Evolutionary conservation across 2,888 invertebrate species (phyloP).

Genomic region (Litoditis marina): DNA sequence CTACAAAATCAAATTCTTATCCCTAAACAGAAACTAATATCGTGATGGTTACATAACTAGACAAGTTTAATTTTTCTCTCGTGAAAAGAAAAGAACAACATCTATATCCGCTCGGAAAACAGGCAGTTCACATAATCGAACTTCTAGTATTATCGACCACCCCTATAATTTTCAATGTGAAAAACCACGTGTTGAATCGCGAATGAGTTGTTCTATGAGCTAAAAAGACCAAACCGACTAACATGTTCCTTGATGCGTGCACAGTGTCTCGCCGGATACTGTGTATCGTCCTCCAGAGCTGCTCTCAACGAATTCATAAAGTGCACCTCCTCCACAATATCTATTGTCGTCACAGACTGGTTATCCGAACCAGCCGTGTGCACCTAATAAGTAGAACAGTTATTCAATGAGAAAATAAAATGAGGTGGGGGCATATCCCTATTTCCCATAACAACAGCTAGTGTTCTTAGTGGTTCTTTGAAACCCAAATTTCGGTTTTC

Average conservation of each 20-base stretch:
- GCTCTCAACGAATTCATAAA: conserved; percentile 11
- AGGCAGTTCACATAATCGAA: too few relatives aligned
- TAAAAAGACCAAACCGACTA: conserved; percentile 31
- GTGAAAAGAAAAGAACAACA: neutral
- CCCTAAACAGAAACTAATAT: neutral
- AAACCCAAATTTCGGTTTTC: too few relatives aligned
- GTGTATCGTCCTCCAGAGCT: conserved; percentile 5
- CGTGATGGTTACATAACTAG: neutral
- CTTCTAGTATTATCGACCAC: too few relatives aligned
- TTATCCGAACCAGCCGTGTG: too few relatives aligned
- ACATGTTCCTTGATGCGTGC: conserved; percentile 74
- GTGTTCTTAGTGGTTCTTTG: conserved; percentile 1
- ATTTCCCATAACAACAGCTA: neutral
- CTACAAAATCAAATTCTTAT: too few relatives aligned
- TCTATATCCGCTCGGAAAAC: too few relatives aligned
- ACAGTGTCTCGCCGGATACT: conserved; percentile 70
- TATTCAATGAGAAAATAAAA: too few relatives aligned
- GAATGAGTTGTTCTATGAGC: neutral
- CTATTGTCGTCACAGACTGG: too few relatives aligned
- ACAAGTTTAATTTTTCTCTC: neutral
- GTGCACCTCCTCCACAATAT: too few relatives aligned
- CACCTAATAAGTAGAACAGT: too few relatives aligned
- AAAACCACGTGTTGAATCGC: too few relatives aligned
- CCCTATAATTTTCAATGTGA: too few relatives aligned
- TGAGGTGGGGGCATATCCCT: neutral